phyloP scores from a whole-genome alignment of 2,888 invertebrate genomes.

The Myopa testacea region DNA sequence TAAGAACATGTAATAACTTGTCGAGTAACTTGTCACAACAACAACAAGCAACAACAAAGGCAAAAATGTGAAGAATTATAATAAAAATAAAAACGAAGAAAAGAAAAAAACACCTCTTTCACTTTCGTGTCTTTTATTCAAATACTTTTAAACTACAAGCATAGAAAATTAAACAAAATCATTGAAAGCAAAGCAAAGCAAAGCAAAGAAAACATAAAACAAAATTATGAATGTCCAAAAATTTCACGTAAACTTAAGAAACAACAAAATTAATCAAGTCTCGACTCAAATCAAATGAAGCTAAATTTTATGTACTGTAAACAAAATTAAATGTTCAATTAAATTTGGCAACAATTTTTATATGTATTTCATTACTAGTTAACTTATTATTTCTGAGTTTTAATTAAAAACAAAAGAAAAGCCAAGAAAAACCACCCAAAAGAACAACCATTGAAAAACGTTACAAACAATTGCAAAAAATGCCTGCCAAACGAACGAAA shows the following conservation, averaged over 20 bases:
- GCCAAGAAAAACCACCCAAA: not conserved
- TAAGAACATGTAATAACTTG: not conserved
- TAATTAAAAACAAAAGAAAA: not conserved
- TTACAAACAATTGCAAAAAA: constrained; percentile 64
- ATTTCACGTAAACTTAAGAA: constrained; percentile 17
- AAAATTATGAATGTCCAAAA: constrained; percentile 39
- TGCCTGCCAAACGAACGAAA: constrained; percentile 60
- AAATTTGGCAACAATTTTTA: not conserved
- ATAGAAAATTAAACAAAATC: constrained; percentile 36
- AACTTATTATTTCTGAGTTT: not conserved
- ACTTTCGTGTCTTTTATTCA: constrained; percentile 68
- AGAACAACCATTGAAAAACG: constrained; percentile 29
- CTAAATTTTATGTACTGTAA: constrained; percentile 29
- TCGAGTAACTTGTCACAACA: too few species aligned
- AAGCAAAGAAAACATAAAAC: not conserved
- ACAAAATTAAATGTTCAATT: not conserved
- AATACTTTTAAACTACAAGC: constrained; percentile 39
- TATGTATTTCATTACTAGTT: not conserved
- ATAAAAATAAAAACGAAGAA: not conserved
- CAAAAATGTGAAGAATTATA: constrained; percentile 39
- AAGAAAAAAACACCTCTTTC: constrained; percentile 64
- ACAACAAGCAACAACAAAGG: constrained; percentile 8
- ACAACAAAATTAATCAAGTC: constrained; percentile 16
- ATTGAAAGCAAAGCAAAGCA: not conserved
- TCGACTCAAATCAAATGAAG: constrained; percentile 7